Percentiles rank a stretch among this genome's conserved stretches.
phyloP scores from a whole-genome alignment of 2,113 vertebrate species.

The Pelmatolapia mariae region DNA sequence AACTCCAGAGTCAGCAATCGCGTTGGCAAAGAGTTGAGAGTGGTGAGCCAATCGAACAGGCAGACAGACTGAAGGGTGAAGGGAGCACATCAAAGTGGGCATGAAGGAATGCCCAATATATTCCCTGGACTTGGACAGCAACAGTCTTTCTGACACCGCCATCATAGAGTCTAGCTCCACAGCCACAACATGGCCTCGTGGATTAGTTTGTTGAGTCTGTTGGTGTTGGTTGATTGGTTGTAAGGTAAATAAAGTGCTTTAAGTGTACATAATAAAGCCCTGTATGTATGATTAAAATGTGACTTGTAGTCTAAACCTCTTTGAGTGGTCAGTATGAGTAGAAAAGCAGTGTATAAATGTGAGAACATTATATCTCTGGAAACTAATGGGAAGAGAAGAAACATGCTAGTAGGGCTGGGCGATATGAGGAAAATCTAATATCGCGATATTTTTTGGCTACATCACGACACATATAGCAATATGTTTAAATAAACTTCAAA shows the following conservation, averaged over 20 bases:
- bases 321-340: not conserved
- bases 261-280: not conserved
- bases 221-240: not conserved
- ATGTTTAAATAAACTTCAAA: not conserved
- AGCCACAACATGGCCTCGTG: not conserved
- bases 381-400: not conserved
- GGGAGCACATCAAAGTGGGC: not conserved
- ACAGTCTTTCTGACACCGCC: not conserved
- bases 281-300: not conserved
- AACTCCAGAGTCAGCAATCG: conserved; percentile 50
- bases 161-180: not conserved
- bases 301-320: not conserved
- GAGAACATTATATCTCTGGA: not conserved
- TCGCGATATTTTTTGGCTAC: not conserved
- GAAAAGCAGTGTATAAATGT: not conserved
- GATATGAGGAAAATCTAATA: not conserved
- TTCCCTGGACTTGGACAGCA: not conserved
- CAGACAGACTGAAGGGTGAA: not conserved
- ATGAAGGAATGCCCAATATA: not conserved
- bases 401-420: not conserved
- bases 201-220: not conserved
- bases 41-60: not conserved
- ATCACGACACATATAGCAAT: not conserved
- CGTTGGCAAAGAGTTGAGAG: conserved; percentile 15
- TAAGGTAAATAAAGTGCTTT: not conserved